Evolutionary conservation across 2,888 invertebrate genomes (phyloP).

Genomic region (Exephanes ischioxanthus): DNA sequence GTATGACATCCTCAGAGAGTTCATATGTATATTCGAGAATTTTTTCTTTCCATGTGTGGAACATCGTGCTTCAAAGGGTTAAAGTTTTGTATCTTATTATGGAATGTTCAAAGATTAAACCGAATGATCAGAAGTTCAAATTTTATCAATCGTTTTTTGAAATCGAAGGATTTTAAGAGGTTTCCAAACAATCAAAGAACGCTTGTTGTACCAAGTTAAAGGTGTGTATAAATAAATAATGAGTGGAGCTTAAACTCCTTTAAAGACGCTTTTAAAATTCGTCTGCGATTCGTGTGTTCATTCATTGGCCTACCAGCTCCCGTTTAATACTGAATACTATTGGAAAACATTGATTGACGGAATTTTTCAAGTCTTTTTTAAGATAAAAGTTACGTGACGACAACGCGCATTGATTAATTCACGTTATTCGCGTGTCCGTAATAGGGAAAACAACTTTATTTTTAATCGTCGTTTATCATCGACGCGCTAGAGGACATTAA

Average conservation of each 20-base stretch:
- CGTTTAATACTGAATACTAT: slow-evolving; percentile 62
- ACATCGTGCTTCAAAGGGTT: not conserved
- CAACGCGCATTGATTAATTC: slow-evolving; percentile 14
- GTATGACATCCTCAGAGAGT: not conserved
- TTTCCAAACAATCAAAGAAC: not conserved
- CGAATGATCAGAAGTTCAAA: not conserved
- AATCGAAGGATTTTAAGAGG: not conserved
- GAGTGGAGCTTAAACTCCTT: not conserved
- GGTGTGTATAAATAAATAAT: not conserved
- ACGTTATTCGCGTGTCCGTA: slow-evolving; percentile 20
- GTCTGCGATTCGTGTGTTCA: slow-evolving; percentile 7
- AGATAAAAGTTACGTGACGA: slow-evolving; percentile 41
- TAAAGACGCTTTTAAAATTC: not conserved
- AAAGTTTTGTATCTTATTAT: not conserved
- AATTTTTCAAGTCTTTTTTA: slow-evolving; percentile 48
- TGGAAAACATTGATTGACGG: slow-evolving; percentile 59
- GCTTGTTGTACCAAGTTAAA: not conserved
- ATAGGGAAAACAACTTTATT: slow-evolving; percentile 23
- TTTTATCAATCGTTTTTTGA: not conserved
- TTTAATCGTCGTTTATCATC: slow-evolving; percentile 38
- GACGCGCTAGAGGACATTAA: slow-evolving; percentile 37
- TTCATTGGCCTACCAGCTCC: slow-evolving; percentile 27
- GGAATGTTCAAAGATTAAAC: not conserved
- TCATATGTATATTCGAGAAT: not conserved
- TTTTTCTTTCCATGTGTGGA: not conserved